Evolutionary conservation across 2,113 vertebrate genomes (phyloP), one percentile per base, ranked within the genome.

Genomic region (Amblyornis subalaris): DNA sequence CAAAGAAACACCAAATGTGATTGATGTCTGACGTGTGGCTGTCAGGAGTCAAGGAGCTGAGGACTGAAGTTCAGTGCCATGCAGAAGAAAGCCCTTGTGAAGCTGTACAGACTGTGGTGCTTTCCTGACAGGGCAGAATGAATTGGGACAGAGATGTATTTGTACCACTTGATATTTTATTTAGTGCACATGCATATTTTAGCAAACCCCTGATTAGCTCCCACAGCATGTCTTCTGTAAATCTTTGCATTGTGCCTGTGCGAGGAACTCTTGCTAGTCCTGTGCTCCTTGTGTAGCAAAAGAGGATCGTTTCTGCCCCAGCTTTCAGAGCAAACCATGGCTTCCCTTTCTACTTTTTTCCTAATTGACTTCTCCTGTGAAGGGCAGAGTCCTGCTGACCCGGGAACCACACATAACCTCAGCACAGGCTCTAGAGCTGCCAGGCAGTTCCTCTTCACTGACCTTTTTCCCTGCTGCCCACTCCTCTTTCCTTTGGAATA

Each of bases 161-260:
- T 95, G 36, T 91, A 78, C 54, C 47, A 54, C 62, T 57, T 71
- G 38, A 79, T 94, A 65, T 92, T 93, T 97, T 95, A 96, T 95
- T 96, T 87, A 95, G 62, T 69, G 35, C 65, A n/a, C 53, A 90
- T 90, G 15, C 62, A 87, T 94, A 95, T 92, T 95, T 95, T 61
- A 95, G 85, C 83, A 81, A 57, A 40, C 4, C 26, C 67, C 45
- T 64, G 42, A 40, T 87, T 79, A 72, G 66, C 44, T 93, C 60
- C 45, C 9, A 14, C n/a, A 79, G 62, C 36, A n/a, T 14, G 14
- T 76, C 7, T 44, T 71, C 91, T 83, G 58, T 54, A 69, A 48
- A 48, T 25, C 64, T 69, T 35, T 4, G 2, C 29, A 4, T 36
- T 40, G 50, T 35, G 71, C 58, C 64, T 44, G 19, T 40, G 48